Conservation (phyloP, 1,140 invertebrate species). For the Phymorhynchus buccinoides region DNA sequence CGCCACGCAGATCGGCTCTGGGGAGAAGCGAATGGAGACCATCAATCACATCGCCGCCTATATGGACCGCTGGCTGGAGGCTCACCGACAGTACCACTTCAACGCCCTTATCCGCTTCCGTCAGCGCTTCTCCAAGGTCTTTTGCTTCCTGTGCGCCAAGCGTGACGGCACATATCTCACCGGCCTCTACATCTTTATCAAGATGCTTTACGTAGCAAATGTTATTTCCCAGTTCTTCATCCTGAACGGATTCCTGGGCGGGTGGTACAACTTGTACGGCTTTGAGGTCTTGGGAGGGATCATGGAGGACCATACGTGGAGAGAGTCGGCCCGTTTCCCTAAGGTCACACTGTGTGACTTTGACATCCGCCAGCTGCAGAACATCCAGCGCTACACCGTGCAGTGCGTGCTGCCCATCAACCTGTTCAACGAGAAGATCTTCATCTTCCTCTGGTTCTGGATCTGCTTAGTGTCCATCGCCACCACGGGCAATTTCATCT, state of each 20-base stretch:
- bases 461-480: slow-evolving; percentile 65
- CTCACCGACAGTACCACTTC: slow-evolving; percentile 65
- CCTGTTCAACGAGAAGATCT: slow-evolving; percentile 77
- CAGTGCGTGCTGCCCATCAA: slow-evolving; percentile 77
- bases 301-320: slow-evolving; percentile 71
- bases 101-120: slow-evolving; percentile 61
- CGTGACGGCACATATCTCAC: slow-evolving; percentile 75
- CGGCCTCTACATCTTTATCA: slow-evolving; percentile 74
- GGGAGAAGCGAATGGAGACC: slow-evolving; percentile 61
- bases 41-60: slow-evolving; percentile 63
- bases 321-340: slow-evolving; percentile 66
- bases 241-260: slow-evolving; percentile 75
- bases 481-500: slow-evolving; percentile 63
- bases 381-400: slow-evolving; percentile 70
- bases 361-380: slow-evolving; percentile 71
- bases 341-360: slow-evolving; percentile 76
- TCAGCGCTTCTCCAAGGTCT: slow-evolving; percentile 61
- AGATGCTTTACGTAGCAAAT: slow-evolving; percentile 75
- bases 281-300: slow-evolving; percentile 73
- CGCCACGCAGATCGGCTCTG: slow-evolving; percentile 60
- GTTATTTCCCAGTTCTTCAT: slow-evolving; percentile 75
- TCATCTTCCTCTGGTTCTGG: slow-evolving; percentile 73
- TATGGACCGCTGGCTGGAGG: slow-evolving; percentile 67
- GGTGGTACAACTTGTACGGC: slow-evolving; percentile 75
- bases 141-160: slow-evolving; percentile 72